Evolutionary conservation across 2,113 vertebrate species (phyloP).

Genomic region (Platichthys stellatus): DNA sequence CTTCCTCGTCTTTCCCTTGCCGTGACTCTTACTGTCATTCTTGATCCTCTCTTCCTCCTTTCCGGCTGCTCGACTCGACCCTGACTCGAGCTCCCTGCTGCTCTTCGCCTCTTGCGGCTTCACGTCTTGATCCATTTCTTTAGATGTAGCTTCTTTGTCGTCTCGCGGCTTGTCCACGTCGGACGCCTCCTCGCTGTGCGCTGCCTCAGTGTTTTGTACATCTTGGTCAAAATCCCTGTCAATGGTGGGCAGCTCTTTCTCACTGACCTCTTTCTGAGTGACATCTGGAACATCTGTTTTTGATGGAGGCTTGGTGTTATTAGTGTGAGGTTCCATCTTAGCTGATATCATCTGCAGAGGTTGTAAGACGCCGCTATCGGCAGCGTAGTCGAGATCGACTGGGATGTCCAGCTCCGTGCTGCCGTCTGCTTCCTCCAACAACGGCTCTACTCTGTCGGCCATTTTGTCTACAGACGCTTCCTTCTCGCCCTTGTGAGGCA

Average conservation of each 20-base stretch:
- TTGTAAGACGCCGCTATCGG: slow-evolving; percentile 57
- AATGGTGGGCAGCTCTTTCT: slow-evolving; percentile 35
- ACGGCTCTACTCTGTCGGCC: neutral
- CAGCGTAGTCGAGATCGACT: slow-evolving; percentile 69
- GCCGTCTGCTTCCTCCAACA: slow-evolving; percentile 67
- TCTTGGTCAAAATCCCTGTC: slow-evolving; percentile 48
- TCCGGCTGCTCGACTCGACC: neutral
- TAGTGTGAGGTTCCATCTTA: slow-evolving; percentile 16
- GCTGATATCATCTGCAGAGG: slow-evolving; percentile 32
- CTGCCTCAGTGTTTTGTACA: slow-evolving; percentile 42
- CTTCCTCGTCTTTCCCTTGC: slow-evolving; percentile 66
- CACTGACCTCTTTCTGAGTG: slow-evolving; percentile 20
- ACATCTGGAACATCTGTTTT: slow-evolving; percentile 11
- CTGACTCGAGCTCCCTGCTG: slow-evolving; percentile 18
- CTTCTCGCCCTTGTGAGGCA: slow-evolving; percentile 3
- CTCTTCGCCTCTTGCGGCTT: slow-evolving; percentile 29
- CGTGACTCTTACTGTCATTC: slow-evolving; percentile 54
- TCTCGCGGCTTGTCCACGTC: slow-evolving; percentile 19
- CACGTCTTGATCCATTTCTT: neutral
- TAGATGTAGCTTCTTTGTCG: slow-evolving; percentile 5
- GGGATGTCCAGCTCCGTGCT: slow-evolving; percentile 76
- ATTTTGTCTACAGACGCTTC: slow-evolving; percentile 8
- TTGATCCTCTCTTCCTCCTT: slow-evolving; percentile 54
- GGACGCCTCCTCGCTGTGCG: slow-evolving; percentile 24
- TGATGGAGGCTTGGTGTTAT: slow-evolving; percentile 6